Conservation (phyloP, 2,797 vertebrate genomes). For the Dallia pectoralis region DNA sequence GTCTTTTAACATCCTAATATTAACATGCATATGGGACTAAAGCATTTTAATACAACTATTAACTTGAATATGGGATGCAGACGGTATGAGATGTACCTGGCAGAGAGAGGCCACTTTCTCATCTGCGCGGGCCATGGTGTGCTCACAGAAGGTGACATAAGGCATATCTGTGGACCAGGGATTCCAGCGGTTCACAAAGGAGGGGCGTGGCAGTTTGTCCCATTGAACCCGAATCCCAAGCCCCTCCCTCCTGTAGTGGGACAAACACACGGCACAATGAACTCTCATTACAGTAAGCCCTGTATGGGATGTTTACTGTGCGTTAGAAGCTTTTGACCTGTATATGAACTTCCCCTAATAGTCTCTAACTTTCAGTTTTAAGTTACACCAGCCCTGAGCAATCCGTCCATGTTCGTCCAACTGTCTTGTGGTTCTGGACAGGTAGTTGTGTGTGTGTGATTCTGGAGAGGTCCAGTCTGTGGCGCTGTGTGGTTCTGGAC, state of each 20-base stretch:
- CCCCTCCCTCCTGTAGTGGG: slow-evolving; percentile 82
- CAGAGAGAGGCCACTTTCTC: slow-evolving; percentile 91
- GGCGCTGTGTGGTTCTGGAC: too few relatives aligned
- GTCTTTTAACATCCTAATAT: too few relatives aligned
- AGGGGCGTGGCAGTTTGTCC: slow-evolving; percentile 88
- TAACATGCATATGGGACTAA: too few relatives aligned
- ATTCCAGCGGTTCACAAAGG: slow-evolving; percentile 94
- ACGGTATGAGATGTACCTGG: slow-evolving; percentile 71
- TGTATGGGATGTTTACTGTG: neutral
- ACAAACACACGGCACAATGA: neutral
- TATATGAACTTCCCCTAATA: neutral
- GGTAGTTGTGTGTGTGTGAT: too few relatives aligned
- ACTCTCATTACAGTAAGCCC: neutral
- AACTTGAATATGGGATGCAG: neutral
- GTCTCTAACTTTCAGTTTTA: too few relatives aligned
- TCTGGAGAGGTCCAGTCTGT: too few relatives aligned
- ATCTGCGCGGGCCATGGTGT: slow-evolving; percentile 88
- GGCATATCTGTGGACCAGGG: slow-evolving; percentile 94
- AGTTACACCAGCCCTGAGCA: too few relatives aligned
- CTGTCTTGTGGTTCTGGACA: too few relatives aligned
- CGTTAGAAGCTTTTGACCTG: neutral
- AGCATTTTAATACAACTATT: too few relatives aligned
- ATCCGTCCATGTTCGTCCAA: too few relatives aligned
- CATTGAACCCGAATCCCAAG: slow-evolving; percentile 88
- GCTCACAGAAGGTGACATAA: slow-evolving; percentile 89